Percentiles rank a stretch among this genome's conserved stretches.
Evolutionary conservation across 2,113 vertebrate species (phyloP).

Genomic region (Trichechus manatus): DNA sequence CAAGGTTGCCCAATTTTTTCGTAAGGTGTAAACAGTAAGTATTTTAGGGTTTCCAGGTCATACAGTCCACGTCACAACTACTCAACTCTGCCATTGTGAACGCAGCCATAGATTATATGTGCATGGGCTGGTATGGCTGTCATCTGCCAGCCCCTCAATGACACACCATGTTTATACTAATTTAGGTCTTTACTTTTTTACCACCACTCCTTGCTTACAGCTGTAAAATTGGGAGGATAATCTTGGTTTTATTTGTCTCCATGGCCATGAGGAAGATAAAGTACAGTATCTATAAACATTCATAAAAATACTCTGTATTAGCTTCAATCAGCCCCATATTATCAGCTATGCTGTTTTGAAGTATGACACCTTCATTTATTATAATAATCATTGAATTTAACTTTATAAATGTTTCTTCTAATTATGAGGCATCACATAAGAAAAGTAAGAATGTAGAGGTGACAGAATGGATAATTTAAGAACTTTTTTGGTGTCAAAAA

Average conservation of each 20-base stretch:
- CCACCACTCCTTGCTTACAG: neutral
- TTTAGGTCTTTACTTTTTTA: neutral
- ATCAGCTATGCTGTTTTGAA: neutral
- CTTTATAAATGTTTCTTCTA: neutral
- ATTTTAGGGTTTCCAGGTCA: neutral
- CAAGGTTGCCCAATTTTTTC: neutral
- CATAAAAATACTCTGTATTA: neutral
- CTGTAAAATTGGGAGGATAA: neutral
- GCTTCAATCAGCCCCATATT: too few relatives aligned
- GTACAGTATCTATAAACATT: neutral
- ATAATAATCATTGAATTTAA: neutral
- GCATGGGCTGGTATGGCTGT: accelerated
- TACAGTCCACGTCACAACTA: neutral
- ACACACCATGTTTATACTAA: accelerated
- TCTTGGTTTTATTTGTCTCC: neutral
- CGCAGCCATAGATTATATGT: neutral
- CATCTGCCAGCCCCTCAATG: neutral
- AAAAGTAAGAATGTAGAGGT: neutral
- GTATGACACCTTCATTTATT: neutral
- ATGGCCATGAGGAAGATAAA: neutral
- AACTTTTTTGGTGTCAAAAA: constrained; percentile 14
- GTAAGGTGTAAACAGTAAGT: neutral
- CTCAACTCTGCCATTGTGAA: neutral
- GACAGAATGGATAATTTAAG: neutral
- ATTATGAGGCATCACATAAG: constrained; percentile 15